These are phyloP conservation scores for Pomatorhinus ruficollis DNA, from an alignment of 2,113 vertebrate genomes.

Conservation along the genomic window DNA sequence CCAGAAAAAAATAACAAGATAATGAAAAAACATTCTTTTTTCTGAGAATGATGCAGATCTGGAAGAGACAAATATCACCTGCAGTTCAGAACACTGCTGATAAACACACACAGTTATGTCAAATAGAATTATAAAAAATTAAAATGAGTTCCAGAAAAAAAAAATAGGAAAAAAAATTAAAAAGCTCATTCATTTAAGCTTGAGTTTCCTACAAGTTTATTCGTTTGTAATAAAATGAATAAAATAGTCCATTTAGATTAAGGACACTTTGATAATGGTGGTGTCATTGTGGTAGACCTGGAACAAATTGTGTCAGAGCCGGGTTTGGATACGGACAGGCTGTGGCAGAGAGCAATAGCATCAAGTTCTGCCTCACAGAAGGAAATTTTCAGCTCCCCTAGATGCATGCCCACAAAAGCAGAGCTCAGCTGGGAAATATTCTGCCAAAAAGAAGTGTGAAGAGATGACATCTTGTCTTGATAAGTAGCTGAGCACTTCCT, in stretches of 20 bases:
- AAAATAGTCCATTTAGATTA: background rate
- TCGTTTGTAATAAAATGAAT: background rate
- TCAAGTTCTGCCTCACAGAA: background rate
- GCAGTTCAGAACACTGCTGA: background rate
- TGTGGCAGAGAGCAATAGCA: background rate
- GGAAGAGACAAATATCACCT: background rate
- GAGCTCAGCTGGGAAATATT: background rate
- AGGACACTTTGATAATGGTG: background rate
- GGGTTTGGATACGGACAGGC: background rate
- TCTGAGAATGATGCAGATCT: background rate
- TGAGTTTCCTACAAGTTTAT: background rate
- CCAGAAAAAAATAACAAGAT: background rate
- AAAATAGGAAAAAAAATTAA: too few species aligned
- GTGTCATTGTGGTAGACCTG: background rate
- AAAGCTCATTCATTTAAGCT: background rate
- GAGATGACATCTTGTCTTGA: background rate
- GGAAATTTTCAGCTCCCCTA: background rate
- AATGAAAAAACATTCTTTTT: fast-evolving
- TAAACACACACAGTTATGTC: background rate
- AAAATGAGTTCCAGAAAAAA: background rate
- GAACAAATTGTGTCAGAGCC: background rate
- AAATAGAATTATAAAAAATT: background rate
- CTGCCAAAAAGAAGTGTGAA: background rate
- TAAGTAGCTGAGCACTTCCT: background rate
- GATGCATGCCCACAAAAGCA: background rate